phyloP scores from a whole-genome alignment of 2,888 invertebrate genomes.

The Halictus quadricinctus region DNA sequence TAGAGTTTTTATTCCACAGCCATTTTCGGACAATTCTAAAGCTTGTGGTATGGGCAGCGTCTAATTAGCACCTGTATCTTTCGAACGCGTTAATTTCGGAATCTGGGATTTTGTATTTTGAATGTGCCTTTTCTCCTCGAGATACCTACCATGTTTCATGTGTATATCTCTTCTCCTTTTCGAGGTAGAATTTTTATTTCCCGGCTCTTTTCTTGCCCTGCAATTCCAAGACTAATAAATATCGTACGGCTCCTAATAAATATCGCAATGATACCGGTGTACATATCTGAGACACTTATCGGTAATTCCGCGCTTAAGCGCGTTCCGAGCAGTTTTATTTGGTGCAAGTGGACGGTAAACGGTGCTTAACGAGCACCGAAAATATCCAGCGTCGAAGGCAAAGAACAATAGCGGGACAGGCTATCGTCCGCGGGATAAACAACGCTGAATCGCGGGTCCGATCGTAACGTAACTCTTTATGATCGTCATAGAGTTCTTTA shows the following conservation, averaged over 20 bases:
- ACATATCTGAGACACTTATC: background rate
- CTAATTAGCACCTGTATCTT: too few species aligned
- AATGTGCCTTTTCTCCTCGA: too few species aligned
- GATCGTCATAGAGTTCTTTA: constrained; percentile 49
- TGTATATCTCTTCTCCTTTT: too few species aligned
- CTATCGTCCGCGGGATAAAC: constrained; percentile 34
- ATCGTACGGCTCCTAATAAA: background rate
- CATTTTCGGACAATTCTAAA: too few species aligned
- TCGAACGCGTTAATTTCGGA: too few species aligned
- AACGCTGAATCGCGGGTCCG: constrained; percentile 26
- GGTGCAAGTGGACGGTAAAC: background rate
- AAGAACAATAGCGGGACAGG: constrained; percentile 18
- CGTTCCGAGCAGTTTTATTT: background rate
- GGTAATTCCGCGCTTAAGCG: background rate
- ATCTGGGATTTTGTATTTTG: too few species aligned
- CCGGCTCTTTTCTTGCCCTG: background rate
- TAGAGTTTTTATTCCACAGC: too few species aligned
- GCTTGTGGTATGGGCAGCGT: too few species aligned
- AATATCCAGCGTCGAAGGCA: constrained; percentile 3
- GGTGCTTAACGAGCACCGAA: background rate
- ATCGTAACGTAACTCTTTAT: constrained; percentile 38
- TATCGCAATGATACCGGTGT: background rate
- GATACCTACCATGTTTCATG: too few species aligned
- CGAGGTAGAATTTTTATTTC: too few species aligned
- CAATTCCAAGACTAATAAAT: background rate